Conservation (phyloP, 2,797 vertebrate genomes). For the Ptychobarbus kaznakovi region DNA sequence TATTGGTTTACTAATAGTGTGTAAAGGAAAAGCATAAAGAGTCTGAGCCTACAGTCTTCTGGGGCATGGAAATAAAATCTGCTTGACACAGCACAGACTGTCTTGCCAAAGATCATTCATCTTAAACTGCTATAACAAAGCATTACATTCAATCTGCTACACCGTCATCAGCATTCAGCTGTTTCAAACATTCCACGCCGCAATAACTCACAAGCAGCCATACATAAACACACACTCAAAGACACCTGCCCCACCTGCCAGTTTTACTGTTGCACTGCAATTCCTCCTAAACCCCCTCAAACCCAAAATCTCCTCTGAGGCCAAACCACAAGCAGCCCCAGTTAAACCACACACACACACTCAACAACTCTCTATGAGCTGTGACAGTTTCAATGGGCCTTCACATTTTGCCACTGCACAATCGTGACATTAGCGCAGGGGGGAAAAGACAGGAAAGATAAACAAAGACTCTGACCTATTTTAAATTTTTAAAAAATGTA, state of each 20-base stretch:
- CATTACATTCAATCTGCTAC: constrained; percentile 26
- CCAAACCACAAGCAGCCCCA: constrained; percentile 42
- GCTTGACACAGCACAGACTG: not conserved
- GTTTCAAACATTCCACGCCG: constrained; percentile 17
- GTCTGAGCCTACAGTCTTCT: constrained; percentile 2
- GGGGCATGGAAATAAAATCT: constrained; percentile 3
- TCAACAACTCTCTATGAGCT: constrained; percentile 12
- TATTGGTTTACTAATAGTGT: not conserved
- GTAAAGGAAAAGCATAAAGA: not conserved
- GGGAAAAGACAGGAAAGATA: not conserved
- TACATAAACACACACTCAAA: constrained; percentile 15
- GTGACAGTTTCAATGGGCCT: constrained; percentile 41
- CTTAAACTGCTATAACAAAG: constrained; percentile 39
- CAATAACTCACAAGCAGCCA: constrained; percentile 18
- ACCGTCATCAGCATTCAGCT: constrained; percentile 27
- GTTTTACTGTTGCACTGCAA: constrained; percentile 16
- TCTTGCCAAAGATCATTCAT: constrained; percentile 24
- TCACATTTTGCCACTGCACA: constrained; percentile 5
- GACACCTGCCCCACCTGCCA: constrained; percentile 40
- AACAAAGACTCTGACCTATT: not conserved
- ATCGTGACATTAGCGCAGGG: not conserved
- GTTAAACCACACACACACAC: constrained; percentile 36
- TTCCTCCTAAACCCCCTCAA: constrained; percentile 21
- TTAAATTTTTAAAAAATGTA: not conserved
- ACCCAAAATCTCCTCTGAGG: constrained; percentile 10